phyloP scores from a whole-genome alignment of 2,888 invertebrate genomes.

The Ctenicera cuprea region DNA sequence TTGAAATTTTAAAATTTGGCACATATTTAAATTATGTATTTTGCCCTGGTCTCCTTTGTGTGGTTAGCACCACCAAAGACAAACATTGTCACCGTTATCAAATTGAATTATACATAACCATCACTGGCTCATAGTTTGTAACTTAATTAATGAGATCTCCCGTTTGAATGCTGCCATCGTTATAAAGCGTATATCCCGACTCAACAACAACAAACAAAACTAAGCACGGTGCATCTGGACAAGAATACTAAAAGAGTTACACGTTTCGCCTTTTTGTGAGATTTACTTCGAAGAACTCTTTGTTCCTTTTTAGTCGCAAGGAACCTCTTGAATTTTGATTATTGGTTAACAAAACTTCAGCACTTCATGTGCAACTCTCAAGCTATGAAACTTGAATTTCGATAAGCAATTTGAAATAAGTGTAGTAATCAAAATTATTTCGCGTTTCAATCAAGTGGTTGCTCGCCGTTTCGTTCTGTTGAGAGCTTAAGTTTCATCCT shows the following conservation, averaged over 20 bases:
- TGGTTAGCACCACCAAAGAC: background rate
- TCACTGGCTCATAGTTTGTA: slow-evolving; percentile 16
- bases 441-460: background rate
- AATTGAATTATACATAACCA: slow-evolving; percentile 17
- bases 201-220: slow-evolving; percentile 2
- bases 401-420: background rate
- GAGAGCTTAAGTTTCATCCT: slow-evolving; percentile 16
- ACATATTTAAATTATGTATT: too few species aligned
- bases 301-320: background rate
- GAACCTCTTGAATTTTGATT: background rate
- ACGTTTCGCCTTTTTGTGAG: slow-evolving; percentile 3
- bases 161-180: slow-evolving; percentile 17
- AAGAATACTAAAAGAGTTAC: background rate
- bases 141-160: slow-evolving; percentile 26
- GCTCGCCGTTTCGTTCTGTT: background rate
- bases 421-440: background rate
- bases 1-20: too few species aligned
- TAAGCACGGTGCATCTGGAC: background rate
- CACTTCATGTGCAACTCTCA: too few species aligned
- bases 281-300: background rate
- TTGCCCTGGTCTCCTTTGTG: too few species aligned
- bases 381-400: background rate
- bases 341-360: background rate
- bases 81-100: slow-evolving; percentile 17
- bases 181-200: background rate